Percentiles rank a stretch among this genome's conserved stretches.
These are phyloP conservation scores for Marasmarcha lunaedactyla DNA, from an alignment of 2,888 invertebrate genomes.

Conservation along the genomic window DNA sequence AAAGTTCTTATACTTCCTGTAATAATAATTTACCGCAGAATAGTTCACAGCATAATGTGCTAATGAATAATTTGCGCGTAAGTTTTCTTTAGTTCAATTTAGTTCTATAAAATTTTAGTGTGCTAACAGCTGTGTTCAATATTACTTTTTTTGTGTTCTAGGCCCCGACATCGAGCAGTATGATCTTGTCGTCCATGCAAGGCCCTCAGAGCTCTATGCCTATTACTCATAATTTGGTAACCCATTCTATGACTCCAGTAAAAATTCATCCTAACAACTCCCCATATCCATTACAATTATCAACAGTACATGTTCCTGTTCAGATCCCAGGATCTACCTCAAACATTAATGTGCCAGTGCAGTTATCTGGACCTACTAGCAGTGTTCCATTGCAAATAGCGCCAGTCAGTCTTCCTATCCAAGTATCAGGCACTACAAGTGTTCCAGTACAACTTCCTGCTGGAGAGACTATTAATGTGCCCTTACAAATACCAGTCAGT, in stretches of 20 bases:
- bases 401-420: constrained; percentile 54
- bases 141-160: constrained; percentile 42
- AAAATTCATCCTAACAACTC: constrained; percentile 51
- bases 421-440: constrained; percentile 49
- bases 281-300: constrained; percentile 52
- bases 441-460: constrained; percentile 56
- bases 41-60: constrained; percentile 52
- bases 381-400: constrained; percentile 51
- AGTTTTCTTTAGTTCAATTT: constrained; percentile 27
- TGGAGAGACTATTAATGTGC: constrained; percentile 58
- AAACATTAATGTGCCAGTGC: constrained; percentile 59
- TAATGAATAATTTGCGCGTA: constrained; percentile 58
- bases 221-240: constrained; percentile 52
- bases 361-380: constrained; percentile 45
- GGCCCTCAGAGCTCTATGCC: constrained; percentile 56
- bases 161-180: constrained; percentile 63
- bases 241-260: constrained; percentile 56
- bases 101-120: constrained; percentile 14
- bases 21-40: constrained; percentile 38
- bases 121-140: constrained; percentile 9
- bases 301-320: constrained; percentile 62
- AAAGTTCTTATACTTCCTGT: constrained; percentile 39
- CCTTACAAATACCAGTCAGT: constrained; percentile 44
- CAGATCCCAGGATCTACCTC: constrained; percentile 56
- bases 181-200: constrained; percentile 63